Evolutionary conservation across 2,113 vertebrate genomes (phyloP).

Genomic region (Campylorhamphus procurvoides): DNA sequence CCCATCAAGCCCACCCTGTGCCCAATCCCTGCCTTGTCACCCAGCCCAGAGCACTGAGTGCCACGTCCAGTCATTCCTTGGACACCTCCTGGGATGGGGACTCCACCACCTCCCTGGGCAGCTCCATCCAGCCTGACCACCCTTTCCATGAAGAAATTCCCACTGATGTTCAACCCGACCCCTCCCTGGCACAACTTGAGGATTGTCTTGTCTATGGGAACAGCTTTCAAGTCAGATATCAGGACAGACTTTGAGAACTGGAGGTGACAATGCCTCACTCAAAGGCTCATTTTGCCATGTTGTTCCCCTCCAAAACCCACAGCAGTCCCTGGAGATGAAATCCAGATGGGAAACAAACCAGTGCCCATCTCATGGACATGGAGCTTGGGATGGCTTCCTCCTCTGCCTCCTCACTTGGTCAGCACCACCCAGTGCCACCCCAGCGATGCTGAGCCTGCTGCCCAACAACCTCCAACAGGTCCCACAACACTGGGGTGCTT

Average conservation of each 20-base stretch:
- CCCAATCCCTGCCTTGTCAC: accelerated
- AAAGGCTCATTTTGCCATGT: not conserved
- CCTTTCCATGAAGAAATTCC: not conserved
- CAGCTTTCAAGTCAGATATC: not conserved
- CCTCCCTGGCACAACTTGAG: not conserved
- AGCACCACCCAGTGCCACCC: not conserved
- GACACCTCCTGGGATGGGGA: not conserved
- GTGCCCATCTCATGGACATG: accelerated
- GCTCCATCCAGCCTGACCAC: not conserved
- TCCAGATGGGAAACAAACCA: not conserved
- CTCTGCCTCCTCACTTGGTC: not conserved
- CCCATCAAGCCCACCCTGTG: not conserved
- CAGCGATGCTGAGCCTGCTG: accelerated
- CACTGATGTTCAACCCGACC: not conserved
- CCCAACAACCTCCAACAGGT: not conserved
- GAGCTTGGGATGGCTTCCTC: not conserved
- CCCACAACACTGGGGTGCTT: not conserved
- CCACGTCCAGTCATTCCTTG: not conserved
- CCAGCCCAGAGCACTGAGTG: not conserved
- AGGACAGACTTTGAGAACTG: not conserved
- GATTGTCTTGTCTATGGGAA: not conserved
- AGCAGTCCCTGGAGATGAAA: not conserved
- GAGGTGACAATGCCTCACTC: not conserved
- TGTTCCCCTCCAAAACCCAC: not conserved
- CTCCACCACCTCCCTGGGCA: not conserved